These are phyloP conservation scores for Haemorhous mexicanus DNA, from an alignment of 2,113 vertebrate species.

Conservation along the genomic window DNA sequence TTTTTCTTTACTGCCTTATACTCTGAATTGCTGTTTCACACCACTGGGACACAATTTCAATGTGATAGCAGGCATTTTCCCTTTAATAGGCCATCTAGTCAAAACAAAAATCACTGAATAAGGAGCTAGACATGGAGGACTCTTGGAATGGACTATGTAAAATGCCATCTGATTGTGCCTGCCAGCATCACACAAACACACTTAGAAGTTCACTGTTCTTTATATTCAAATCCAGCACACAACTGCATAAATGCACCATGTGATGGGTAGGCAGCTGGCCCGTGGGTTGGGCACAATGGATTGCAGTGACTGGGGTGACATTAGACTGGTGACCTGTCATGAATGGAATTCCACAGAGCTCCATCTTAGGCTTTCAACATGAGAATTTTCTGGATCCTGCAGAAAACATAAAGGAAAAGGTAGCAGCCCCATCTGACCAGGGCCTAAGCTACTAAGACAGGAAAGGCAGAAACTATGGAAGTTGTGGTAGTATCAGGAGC, in stretches of 20 bases:
- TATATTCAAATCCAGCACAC: neutral
- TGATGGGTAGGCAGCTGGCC: neutral
- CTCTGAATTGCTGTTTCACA: neutral
- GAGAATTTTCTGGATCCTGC: neutral
- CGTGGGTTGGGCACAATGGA: accelerated
- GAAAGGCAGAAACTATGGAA: neutral
- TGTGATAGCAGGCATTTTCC: neutral
- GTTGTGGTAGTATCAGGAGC: neutral
- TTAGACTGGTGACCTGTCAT: neutral
- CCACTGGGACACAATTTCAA: neutral
- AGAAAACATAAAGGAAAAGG: neutral
- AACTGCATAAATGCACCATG: neutral
- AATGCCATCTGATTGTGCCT: neutral
- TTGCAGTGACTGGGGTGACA: neutral
- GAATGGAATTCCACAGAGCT: neutral
- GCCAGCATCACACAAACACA: neutral
- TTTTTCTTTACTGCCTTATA: neutral
- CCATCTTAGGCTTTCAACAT: neutral
- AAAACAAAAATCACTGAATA: neutral
- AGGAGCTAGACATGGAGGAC: neutral
- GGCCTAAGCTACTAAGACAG: neutral
- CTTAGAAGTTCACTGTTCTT: neutral
- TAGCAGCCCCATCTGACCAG: neutral
- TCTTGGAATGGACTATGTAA: neutral
- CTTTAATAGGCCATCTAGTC: neutral